Conservation (phyloP, 2,113 vertebrate genomes). For the Plectropomus leopardus region DNA sequence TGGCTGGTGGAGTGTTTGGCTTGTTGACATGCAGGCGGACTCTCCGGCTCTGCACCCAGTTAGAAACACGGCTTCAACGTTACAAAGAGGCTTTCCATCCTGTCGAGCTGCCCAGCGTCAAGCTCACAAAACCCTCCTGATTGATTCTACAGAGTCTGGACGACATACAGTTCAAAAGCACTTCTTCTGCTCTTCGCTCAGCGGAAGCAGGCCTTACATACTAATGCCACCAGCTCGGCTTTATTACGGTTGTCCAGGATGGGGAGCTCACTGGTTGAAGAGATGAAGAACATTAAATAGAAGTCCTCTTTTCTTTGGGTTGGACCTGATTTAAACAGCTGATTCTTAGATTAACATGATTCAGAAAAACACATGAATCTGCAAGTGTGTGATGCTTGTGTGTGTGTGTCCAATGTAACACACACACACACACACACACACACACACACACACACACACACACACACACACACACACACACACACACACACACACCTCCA, state of each 20-base stretch:
- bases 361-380: not conserved
- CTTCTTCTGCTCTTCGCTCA: slow-evolving; percentile 54
- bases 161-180: slow-evolving; percentile 41
- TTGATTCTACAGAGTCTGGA: slow-evolving; percentile 74
- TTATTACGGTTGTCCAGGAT: slow-evolving; percentile 30
- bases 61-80: slow-evolving; percentile 28
- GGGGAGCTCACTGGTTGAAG: slow-evolving; percentile 6
- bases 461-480: slow-evolving; percentile 12
- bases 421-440: slow-evolving; percentile 6
- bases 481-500: not conserved
- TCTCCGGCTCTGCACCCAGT: slow-evolving; percentile 49
- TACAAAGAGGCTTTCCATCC: slow-evolving; percentile 60
- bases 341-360: not conserved
- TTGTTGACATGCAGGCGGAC: slow-evolving; percentile 57
- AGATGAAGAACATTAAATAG: not conserved
- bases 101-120: slow-evolving; percentile 51
- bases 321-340: not conserved
- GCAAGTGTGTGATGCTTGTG: not conserved
- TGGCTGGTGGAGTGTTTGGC: slow-evolving; percentile 43
- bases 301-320: too few species aligned
- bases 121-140: slow-evolving; percentile 63
- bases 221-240: slow-evolving; percentile 60
- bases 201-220: slow-evolving; percentile 60
- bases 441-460: slow-evolving; percentile 18
- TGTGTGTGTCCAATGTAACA: not conserved